Percentiles rank a stretch among this genome's conserved stretches.
phyloP scores from a whole-genome alignment of 1,140 invertebrate genomes.

The Drosophila dunni region DNA sequence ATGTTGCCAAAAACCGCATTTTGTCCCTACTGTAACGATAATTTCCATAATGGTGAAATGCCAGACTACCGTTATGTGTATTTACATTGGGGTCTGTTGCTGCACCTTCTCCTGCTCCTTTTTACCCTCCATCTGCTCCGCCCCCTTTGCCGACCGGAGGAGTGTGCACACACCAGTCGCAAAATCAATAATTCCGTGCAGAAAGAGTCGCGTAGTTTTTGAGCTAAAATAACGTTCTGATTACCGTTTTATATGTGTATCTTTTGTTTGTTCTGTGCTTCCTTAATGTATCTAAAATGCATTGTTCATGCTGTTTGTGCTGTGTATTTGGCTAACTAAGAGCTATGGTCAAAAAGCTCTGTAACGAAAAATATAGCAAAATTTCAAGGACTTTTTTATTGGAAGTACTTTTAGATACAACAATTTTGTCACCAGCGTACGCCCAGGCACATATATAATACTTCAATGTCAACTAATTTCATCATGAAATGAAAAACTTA shows the following conservation, averaged over 20 bases:
- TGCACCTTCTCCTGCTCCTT: not conserved
- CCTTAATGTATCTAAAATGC: conserved; percentile 1
- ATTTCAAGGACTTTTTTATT: no score
- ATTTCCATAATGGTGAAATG: conserved; percentile 39
- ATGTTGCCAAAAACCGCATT: conserved; percentile 10
- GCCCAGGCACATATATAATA: no score
- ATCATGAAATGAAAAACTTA: no score
- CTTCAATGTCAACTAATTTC: no score
- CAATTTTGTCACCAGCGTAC: no score
- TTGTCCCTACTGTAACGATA: conserved; percentile 1
- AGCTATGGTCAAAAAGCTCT: not conserved
- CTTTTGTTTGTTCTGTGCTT: not conserved
- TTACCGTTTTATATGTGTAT: not conserved
- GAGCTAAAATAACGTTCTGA: conserved; percentile 9
- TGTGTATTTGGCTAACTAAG: conserved; percentile 13
- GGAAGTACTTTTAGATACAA: no score
- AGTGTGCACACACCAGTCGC: conserved; percentile 6
- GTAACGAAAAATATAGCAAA: no score
- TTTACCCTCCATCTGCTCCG: not conserved
- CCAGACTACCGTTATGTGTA: conserved; percentile 25
- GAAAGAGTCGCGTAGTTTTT: conserved; percentile 13
- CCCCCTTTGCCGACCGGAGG: not conserved
- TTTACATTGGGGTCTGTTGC: conserved; percentile 15
- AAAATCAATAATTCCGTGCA: conserved; percentile 45
- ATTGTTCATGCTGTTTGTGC: conserved; percentile 14